phyloP scores from a whole-genome alignment of 2,888 invertebrate genomes.

The Koerneria pararmatus region DNA sequence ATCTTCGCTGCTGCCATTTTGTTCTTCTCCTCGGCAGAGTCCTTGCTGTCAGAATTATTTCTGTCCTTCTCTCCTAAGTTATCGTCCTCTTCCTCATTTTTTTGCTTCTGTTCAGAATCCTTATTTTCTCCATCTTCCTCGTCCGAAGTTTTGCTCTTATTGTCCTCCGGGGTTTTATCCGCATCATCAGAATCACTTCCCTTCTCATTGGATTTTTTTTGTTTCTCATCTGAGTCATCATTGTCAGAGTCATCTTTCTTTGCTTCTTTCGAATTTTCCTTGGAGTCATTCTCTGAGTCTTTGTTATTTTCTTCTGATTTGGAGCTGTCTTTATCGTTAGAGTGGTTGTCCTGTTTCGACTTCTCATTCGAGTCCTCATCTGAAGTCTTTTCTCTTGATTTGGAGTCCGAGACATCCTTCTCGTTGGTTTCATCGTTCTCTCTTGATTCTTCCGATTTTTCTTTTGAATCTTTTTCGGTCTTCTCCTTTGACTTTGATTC shows the following conservation, averaged over 20 bases:
- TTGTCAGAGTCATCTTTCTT: not conserved
- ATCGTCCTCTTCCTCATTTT: not conserved
- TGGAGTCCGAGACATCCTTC: too few relatives aligned
- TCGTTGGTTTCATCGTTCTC: too few relatives aligned
- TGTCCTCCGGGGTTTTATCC: too few relatives aligned
- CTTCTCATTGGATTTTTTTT: too few relatives aligned
- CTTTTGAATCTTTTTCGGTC: too few relatives aligned
- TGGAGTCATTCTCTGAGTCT: not conserved
- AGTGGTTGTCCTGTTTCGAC: not conserved
- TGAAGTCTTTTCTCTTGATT: too few relatives aligned
- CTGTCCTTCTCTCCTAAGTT: not conserved
- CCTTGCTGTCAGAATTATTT: not conserved
- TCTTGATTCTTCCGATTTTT: too few relatives aligned
- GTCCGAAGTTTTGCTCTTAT: too few relatives aligned
- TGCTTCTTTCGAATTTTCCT: not conserved
- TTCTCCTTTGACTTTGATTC: too few relatives aligned
- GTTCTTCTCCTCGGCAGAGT: constrained; percentile 13
- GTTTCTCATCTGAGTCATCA: constrained; percentile 16
- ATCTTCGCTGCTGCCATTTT: not conserved
- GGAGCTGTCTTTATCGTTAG: constrained; percentile 14
- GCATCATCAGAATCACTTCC: too few relatives aligned
- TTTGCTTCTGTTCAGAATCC: constrained; percentile 12
- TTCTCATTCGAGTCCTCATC: constrained; percentile 18
- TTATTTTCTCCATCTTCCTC: constrained; percentile 16
- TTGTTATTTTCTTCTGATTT: constrained; percentile 13